These are phyloP conservation scores for Herminia tarsipennalis DNA, from an alignment of 2,888 invertebrate genomes.

Conservation along the genomic window DNA sequence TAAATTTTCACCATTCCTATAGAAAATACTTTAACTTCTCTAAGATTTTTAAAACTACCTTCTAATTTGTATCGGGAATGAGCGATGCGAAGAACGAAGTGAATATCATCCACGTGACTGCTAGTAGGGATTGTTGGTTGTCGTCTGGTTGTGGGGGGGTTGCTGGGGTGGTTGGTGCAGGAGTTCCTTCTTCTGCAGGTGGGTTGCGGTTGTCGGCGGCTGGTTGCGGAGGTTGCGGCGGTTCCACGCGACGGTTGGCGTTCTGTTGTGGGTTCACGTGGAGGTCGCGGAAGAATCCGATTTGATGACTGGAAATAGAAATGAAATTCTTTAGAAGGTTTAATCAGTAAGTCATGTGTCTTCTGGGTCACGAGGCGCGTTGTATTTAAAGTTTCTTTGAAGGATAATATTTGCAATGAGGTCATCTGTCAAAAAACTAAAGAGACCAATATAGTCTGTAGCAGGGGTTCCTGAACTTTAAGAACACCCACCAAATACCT, in stretches of 20 bases:
- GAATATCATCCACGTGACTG: constrained; percentile 95
- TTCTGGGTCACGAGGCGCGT: too few relatives aligned
- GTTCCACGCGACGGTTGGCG: constrained; percentile 27
- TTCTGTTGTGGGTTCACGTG: constrained; percentile 61
- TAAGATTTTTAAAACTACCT: constrained; percentile 14
- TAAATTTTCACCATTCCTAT: constrained; percentile 1
- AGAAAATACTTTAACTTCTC: constrained; percentile 29
- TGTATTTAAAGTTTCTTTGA: too few relatives aligned
- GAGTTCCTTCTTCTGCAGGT: constrained; percentile 48
- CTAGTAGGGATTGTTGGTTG: constrained; percentile 83
- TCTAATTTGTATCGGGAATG: constrained; percentile 92
- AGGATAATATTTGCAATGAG: too few relatives aligned
- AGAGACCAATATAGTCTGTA: too few relatives aligned
- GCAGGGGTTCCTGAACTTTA: too few relatives aligned
- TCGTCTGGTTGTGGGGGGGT: constrained; percentile 32
- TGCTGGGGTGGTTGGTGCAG: constrained; percentile 30
- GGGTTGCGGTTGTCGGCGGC: constrained; percentile 29
- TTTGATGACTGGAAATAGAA: constrained; percentile 86
- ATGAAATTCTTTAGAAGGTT: background rate
- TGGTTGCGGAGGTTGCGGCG: constrained; percentile 21
- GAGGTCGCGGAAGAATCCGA: constrained; percentile 90
- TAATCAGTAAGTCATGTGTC: too few relatives aligned
- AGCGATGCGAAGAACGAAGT: constrained; percentile 97
- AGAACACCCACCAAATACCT: too few relatives aligned
- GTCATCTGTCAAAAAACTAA: too few relatives aligned